Base-by-base conservation (phyloP, 2,888 invertebrate species). In the Anticlea derivata region DNA sequence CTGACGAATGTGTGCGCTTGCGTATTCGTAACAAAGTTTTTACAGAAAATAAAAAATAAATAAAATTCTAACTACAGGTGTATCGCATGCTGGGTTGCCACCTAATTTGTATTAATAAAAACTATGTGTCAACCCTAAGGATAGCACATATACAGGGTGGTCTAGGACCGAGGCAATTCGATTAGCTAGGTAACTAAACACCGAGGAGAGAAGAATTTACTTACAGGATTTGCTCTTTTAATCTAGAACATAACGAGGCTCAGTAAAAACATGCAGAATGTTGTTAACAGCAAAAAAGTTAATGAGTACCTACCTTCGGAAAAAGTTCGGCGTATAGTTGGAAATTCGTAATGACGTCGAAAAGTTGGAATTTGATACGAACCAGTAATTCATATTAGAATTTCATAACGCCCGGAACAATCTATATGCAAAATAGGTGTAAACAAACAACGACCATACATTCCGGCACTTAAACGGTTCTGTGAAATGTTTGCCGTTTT, bases 381-480 rank as follows among this genome's bases (percentile, higher is more conserved):
- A 62, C 40, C 58, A 61, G 66, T 78, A 78, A 81, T 77, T 78
- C 76, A 73, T 78, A 79, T 80, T 80, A 80, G 69, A 78, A 83
- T 83, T 62, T 80, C 80, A 80, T 75, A 71, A 70, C 67, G 70
- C 65, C 65, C 67, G 63, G 69, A 71, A 73, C 78, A 78, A 77
- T 78, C 67, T 78, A 83, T 82, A 85, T 86, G 85, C 80, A 77
- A 85, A 83, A 66, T 73, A 78, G 73, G 65, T 66, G 75, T 74
- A 75, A 81, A 82, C 80, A 80, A 73, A 78, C 70, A 74, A 78
- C 68, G 68, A 59, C 64, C 69, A 69, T 66, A 71, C 72, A 71
- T 66, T 65, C 65, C 65, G 44, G 54, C 60, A 55, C 56, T 55
- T 61, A 54, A 54, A 43, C 55, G 56, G 48, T 56, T 58, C 56